Evolutionary conservation across 1,140 invertebrate species (phyloP), one percentile per base, ranked within the genome.

Genomic region (Bombyx mori): DNA sequence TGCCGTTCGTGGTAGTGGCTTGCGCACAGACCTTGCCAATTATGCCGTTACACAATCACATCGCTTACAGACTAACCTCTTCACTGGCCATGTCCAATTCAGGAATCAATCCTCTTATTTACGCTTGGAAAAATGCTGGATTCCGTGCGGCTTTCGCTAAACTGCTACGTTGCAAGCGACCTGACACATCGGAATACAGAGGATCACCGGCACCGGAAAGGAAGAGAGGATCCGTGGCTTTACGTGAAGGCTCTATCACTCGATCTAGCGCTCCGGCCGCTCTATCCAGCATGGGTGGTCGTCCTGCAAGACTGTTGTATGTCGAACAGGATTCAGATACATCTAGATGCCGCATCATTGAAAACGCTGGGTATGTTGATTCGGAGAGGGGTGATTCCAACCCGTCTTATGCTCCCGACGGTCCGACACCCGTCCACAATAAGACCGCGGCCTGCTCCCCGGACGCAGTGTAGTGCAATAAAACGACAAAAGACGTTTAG

Each of bases 101-200:
- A 1, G 92, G 91, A 6, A 90, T 94, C 56, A 95, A 95, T 77
- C 93, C 94, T 2, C 79, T 94, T 10, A 94, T 94, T 65, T 95
- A 95, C 78, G 93, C 93, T 8, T 95, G 94, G 94, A 95, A 95
- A 78, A 94, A 94, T 71, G 86, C 89, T 6, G 92, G 91, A 50
- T 94, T 94, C 66, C 90, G 93, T 7, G 89, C 89, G 35, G 91
- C 93, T 3, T 94, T 94, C 68, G 84, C 88, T 12, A 90, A 89
- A 51, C 82, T 94, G 3, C 74, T 94, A 3, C 88, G 89, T 10
- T 93, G 92, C 69, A 90, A 90, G 59, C 86, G 88, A 45, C 90
- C 91, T 0, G 88, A 91, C 65, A 79, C 80, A 6, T 85, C 84
- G 0, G 86, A 88, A 57, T 88, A 87, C 59, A 66, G 85, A 54